Evolutionary conservation across 2,113 vertebrate genomes (phyloP), one percentile per base, ranked within the genome.

Genomic region (Bufo bufo): DNA sequence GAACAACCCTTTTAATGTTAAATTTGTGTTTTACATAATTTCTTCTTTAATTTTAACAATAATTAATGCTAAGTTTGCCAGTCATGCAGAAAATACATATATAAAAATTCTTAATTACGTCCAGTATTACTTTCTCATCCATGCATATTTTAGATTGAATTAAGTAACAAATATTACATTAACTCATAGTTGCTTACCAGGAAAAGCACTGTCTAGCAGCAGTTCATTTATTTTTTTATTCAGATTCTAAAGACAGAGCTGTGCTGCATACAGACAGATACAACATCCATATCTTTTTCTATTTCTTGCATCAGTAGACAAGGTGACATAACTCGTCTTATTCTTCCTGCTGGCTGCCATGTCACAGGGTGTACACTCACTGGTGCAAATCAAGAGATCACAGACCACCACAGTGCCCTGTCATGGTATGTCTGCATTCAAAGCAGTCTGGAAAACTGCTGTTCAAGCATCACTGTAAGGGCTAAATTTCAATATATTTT

Each of bases 311-410:
- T 59, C 59, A 82, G 33, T 82, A 43, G 58, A 61, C 56, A 65
- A 63, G 23, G 33, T 82, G 59, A 17, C 23, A 82, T 47, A 63
- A 47, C 80, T 79, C 23, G 79, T 81, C 54, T 81, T 63, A 81
- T 81, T 47, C 58, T 49, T 82, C 80, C 80, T 63, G 16, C 59
- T 49, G 80, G 59, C 56, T 65, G 80, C 56, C 33, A 82, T 61
- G 80, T 82, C 80, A 63, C 58, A 82, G 33, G 12, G 59, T 82
- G 58, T 65, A 82, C 52, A 80, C 54, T 33, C 54, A 80, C 54
- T 80, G 78, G 78, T 58, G 78, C 78, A 80, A 59, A 80, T 80
- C 78, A 80, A 59, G n/a, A 80, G n/a, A 80, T 79, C 50, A 79
- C 77, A 56, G 77, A 79, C 75, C 77, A 79, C 78, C 78, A 59